Conservation (phyloP, 2,797 vertebrate genomes). For the Gallirallus australis region DNA sequence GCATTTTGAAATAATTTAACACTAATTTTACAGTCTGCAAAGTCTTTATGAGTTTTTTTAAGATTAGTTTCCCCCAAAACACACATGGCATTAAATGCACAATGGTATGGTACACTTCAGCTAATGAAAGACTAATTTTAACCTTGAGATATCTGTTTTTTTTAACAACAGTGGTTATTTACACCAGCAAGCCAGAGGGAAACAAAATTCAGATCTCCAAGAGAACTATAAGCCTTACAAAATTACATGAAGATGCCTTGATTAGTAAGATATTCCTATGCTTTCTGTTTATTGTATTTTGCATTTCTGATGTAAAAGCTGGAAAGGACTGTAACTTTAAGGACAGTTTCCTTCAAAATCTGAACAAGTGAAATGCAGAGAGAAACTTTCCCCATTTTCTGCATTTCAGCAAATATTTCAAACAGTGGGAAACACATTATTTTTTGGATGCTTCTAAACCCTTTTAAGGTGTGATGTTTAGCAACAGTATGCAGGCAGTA, state of each 20-base stretch:
- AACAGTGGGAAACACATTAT: not conserved
- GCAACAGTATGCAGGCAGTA: not conserved
- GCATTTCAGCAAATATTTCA: not conserved
- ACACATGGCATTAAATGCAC: not conserved
- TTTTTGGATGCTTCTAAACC: not conserved
- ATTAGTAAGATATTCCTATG: not conserved
- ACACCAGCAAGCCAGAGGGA: not conserved
- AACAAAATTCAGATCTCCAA: not conserved
- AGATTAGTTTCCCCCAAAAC: not conserved
- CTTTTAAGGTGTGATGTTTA: not conserved
- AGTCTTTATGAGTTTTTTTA: not conserved
- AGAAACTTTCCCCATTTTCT: not conserved
- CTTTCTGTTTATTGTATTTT: not conserved
- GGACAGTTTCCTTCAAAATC: not conserved
- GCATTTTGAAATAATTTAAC: conserved; percentile 25
- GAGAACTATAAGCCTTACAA: not conserved
- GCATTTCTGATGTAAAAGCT: not conserved
- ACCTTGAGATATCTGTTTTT: not conserved
- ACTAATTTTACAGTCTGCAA: not conserved
- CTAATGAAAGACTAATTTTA: conserved; percentile 12
- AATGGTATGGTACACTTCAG: not conserved
- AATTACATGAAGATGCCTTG: not conserved
- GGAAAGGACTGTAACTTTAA: not conserved
- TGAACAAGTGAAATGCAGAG: not conserved
- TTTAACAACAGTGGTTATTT: not conserved